These are phyloP conservation scores for Chrysolina americana DNA, from an alignment of 2,888 invertebrate species.

Conservation along the genomic window DNA sequence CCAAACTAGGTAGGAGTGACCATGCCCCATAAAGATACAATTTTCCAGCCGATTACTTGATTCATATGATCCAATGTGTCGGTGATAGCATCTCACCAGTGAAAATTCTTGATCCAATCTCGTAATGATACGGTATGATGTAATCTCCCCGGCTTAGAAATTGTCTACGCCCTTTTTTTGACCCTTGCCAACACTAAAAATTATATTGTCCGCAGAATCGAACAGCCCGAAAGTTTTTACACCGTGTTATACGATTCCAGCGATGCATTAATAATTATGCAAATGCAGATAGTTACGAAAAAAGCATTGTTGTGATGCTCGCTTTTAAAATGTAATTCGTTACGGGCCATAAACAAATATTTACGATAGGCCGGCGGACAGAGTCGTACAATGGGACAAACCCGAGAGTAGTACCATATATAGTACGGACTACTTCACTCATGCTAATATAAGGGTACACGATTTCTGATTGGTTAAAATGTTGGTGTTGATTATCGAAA, in stretches of 20 bases:
- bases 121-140: conserved; percentile 41
- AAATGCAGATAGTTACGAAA: conserved; percentile 46
- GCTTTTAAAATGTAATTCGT: conserved; percentile 54
- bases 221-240: conserved; percentile 30
- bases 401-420: not conserved
- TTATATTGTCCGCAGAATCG: conserved; percentile 35
- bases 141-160: conserved; percentile 39
- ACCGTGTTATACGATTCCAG: conserved; percentile 37
- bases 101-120: conserved; percentile 39
- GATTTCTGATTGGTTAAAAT: no score
- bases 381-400: conserved; percentile 23
- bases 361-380: conserved; percentile 50
- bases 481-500: no score
- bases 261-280: conserved; percentile 51
- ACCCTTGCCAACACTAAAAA: conserved; percentile 35
- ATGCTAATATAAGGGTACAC: no score
- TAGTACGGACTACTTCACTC: no score
- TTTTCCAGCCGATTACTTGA: conserved; percentile 15
- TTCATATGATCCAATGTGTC: conserved; percentile 17
- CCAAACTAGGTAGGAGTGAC: conserved; percentile 15
- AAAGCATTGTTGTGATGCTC: conserved; percentile 48
- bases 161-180: conserved; percentile 42
- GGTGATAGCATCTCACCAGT: conserved; percentile 37
- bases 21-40: not conserved
- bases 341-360: conserved; percentile 59